A percentile compares a stretch with the other conserved stretches of the same genome.
Conservation (phyloP, 2,888 invertebrate species). For the Protonemura montana region DNA sequence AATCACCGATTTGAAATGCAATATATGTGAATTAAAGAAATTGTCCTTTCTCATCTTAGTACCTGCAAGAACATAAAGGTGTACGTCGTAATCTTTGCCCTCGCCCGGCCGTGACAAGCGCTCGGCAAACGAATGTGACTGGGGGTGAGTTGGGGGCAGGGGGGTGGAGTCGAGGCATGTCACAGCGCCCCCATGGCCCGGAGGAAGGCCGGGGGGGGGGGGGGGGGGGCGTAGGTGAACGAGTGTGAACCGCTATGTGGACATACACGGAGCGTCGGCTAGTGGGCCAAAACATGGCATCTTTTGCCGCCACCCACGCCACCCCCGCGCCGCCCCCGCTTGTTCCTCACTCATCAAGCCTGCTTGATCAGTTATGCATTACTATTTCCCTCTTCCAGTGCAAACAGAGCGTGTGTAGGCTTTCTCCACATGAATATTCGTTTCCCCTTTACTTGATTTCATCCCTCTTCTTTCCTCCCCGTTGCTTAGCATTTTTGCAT, state of each 20-base stretch:
- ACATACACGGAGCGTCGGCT: background rate
- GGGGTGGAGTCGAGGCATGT: background rate
- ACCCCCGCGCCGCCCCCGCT: no score
- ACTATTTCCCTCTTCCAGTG: slow-evolving; percentile 17
- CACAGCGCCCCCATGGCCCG: background rate
- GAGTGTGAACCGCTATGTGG: background rate
- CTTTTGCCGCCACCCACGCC: background rate
- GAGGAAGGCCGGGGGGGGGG: background rate
- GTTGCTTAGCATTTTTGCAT: slow-evolving; percentile 36
- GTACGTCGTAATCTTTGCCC: background rate
- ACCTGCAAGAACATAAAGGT: background rate
- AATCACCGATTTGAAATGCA: background rate
- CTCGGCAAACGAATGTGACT: background rate
- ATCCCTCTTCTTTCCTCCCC: slow-evolving; percentile 41
- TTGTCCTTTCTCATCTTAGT: background rate
- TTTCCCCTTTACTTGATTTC: slow-evolving; percentile 39
- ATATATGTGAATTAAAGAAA: background rate
- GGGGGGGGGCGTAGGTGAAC: background rate
- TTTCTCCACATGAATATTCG: slow-evolving; percentile 40
- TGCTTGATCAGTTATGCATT: slow-evolving; percentile 19
- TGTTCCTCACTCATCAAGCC: background rate
- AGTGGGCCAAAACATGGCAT: background rate
- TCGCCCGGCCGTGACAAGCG: background rate
- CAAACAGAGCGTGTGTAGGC: slow-evolving; percentile 30
- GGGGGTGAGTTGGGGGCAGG: background rate